Conservation (phyloP, 2,888 invertebrate genomes). For the Oscheius onirici region DNA sequence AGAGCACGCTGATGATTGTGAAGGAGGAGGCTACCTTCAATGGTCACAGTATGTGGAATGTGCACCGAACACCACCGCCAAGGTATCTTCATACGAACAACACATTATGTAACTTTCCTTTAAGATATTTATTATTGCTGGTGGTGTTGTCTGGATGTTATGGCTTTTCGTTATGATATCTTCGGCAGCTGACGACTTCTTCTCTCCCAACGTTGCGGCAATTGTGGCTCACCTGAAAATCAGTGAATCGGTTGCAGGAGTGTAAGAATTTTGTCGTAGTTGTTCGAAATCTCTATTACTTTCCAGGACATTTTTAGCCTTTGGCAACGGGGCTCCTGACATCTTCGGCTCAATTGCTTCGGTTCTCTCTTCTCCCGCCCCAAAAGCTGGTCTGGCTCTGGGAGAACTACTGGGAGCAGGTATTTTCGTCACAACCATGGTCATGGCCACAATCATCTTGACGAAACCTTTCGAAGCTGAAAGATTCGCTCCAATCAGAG, state of each 20-base stretch:
- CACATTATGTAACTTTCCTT: not conserved
- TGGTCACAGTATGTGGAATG: constrained; percentile 61
- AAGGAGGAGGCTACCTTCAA: constrained; percentile 65
- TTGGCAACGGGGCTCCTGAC: constrained; percentile 81
- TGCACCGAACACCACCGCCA: constrained; percentile 33
- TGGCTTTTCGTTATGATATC: constrained; percentile 61
- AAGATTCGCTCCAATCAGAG: constrained; percentile 74
- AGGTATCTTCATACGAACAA: constrained; percentile 31
- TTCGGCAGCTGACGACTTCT: constrained; percentile 66
- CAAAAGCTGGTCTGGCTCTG: constrained; percentile 73
- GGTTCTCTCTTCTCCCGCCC: constrained; percentile 70
- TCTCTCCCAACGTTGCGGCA: constrained; percentile 73
- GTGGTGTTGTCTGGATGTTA: constrained; percentile 48
- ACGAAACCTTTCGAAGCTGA: constrained; percentile 75
- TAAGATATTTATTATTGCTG: constrained; percentile 48
- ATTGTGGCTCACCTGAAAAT: constrained; percentile 74
- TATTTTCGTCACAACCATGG: constrained; percentile 77
- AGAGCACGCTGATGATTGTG: constrained; percentile 54
- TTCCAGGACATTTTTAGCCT: constrained; percentile 79
- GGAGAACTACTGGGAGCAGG: constrained; percentile 76
- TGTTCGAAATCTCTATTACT: too few relatives aligned
- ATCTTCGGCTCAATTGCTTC: constrained; percentile 78
- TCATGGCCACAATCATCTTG: constrained; percentile 77
- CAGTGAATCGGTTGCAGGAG: constrained; percentile 74
- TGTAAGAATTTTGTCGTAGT: constrained; percentile 73